Base-by-base conservation (phyloP, 2,888 invertebrate genomes). In the Ophion ventricosus region DNA sequence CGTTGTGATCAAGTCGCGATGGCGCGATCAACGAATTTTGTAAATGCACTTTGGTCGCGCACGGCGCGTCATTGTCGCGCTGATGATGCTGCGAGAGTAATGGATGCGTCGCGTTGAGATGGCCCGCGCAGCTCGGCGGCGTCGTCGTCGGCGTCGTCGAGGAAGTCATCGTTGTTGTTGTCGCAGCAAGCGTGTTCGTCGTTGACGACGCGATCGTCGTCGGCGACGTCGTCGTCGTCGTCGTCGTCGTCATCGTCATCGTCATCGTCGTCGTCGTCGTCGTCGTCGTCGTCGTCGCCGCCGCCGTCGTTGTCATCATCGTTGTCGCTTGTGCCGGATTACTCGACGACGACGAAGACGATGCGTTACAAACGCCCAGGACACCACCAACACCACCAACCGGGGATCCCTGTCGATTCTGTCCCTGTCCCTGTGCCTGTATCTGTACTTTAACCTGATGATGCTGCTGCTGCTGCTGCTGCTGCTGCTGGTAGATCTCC, bases 401-500 rank as follows among this genome's bases (percentile, higher is more conserved):
- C 49, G 84, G 86, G 70, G 84, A 73, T 49, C 79, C 70, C 35
- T 70, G 54, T n/a, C 76, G 83, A n/a, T 26, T 67, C 43, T 80
- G 80, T n/a, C n/a, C n/a, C n/a, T n/a, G n/a, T n/a, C n/a, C n/a
- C n/a, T n/a, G n/a, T n/a, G n/a, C n/a, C n/a, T n/a, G n/a, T n/a
- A n/a, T n/a, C n/a, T n/a, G n/a, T n/a, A n/a, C n/a, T n/a, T n/a
- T n/a, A n/a, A n/a, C n/a, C n/a, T 70, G 54, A n/a, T 75, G 83
- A n/a, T 26, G 72, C 43, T 80, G 80, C 20, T 82, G 76, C 81
- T 85, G 83, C 40, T 76, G 79, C 64, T 87, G 86, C 87, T 93
- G 92, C 76, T 93, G 93, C 77, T 93, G 93, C 78, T 93, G 93
- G 88, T 93, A 93, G 87, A 93, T 92, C 82, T 93, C 93, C 90